Evolutionary conservation across 2,113 vertebrate genomes (phyloP), one percentile per base, ranked within the genome.

Genomic region (Gobius niger): DNA sequence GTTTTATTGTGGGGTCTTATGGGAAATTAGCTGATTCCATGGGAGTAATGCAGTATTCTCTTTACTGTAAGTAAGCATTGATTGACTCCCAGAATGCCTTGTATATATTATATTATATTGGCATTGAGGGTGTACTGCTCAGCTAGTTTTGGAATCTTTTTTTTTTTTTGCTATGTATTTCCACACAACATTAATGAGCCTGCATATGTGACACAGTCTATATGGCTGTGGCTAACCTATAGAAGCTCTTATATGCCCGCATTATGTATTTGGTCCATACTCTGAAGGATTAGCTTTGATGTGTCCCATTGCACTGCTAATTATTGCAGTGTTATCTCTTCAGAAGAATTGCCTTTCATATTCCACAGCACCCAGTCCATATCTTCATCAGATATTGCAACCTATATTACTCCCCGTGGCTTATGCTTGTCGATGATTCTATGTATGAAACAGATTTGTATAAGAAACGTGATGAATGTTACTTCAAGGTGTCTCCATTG

Each of bases 311-410:
- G 46, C 15, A 19, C 7, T n/a, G 41, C 47, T n/a, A 18, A 52
- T 67, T 5, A 47, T 62, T 50, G 54, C 34, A 19, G 18, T 10
- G 1, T 5, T 53, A 0, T 70, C 54, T 52, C 65, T 44, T 71
- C 64, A 34, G 15, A 47, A 46, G 2, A 66, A 52, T 62, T 7
- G 63, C 3, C 3, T 47, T 71, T 59, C 63, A 47, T 47, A 41
- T 70, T 6, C 63, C 66, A 15, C 34, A n/a, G 44, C 52, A 61
- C 34, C 67, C 44, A 49, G 46, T 60, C 54, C 72, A 79, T 52
- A 65, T 70, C 73, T 73, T 77, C 24, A 68, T 59, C 10, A 65
- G 60, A 65, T 74, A 68, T 34, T 34, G 67, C 50, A 63, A n/a
- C 9, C 16, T 15, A 42, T 59, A 68, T 71, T 46, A 64, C 82